A percentile compares a stretch with the other conserved stretches of the same genome.
These are phyloP conservation scores for Cygnus atratus DNA, from an alignment of 2,113 vertebrate genomes.

Conservation along the genomic window DNA sequence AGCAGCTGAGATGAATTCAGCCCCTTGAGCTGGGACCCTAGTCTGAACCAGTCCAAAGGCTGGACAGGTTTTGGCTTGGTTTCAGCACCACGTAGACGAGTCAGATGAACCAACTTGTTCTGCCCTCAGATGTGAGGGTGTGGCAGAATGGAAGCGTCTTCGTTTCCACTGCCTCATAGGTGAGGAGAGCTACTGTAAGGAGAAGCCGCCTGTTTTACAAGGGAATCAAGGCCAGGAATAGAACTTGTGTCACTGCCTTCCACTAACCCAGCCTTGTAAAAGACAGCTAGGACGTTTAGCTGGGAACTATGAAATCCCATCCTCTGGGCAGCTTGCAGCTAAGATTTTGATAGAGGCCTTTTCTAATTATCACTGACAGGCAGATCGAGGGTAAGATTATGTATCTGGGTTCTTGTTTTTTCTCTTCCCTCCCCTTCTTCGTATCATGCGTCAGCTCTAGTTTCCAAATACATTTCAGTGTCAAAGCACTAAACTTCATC, in stretches of 20 bases:
- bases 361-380: slow-evolving; percentile 60
- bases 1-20: not conserved
- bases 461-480: slow-evolving; percentile 31
- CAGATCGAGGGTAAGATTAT: slow-evolving; percentile 32
- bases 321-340: slow-evolving; percentile 12
- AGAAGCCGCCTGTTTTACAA: not conserved
- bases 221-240: not conserved
- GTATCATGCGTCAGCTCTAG: slow-evolving; percentile 31
- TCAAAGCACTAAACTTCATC: slow-evolving; percentile 55
- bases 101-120: not conserved
- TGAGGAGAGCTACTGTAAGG: not conserved
- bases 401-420: slow-evolving; percentile 17
- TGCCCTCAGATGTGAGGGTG: not conserved
- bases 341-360: slow-evolving; percentile 38
- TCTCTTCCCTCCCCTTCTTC: not conserved
- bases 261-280: not conserved
- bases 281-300: not conserved
- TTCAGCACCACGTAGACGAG: not conserved
- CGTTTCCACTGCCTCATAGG: not conserved
- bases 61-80: not conserved
- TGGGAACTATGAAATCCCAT: slow-evolving; percentile 7
- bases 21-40: not conserved
- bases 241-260: not conserved
- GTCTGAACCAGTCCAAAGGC: not conserved
- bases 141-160: not conserved